A percentile compares a stretch with the other conserved stretches of the same genome.
These are phyloP conservation scores for Rhysida immarginata DNA, from an alignment of 1,140 invertebrate species.

Conservation along the genomic window DNA sequence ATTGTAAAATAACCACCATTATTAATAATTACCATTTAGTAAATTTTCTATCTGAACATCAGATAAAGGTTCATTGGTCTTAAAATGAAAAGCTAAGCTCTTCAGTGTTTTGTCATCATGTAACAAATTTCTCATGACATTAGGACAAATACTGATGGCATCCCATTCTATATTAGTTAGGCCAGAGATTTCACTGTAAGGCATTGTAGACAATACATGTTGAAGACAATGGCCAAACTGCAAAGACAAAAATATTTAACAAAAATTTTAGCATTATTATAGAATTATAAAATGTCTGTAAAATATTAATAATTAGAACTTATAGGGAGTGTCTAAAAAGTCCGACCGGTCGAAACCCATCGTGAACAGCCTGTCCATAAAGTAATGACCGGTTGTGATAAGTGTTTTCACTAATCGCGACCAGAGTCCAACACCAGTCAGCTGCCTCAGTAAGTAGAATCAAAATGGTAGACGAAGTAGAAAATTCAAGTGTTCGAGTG, in stretches of 20 bases:
- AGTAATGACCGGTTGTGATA: too few species aligned
- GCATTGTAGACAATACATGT: slow-evolving; percentile 58
- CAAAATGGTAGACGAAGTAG: too few species aligned
- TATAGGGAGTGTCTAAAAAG: too few species aligned
- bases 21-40: slow-evolving; percentile 24
- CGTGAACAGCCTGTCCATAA: too few species aligned
- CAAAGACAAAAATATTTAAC: slow-evolving; percentile 12
- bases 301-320: too few species aligned
- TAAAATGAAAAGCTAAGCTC: slow-evolving; percentile 52
- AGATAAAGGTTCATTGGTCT: slow-evolving; percentile 51
- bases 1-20: not conserved
- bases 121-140: slow-evolving; percentile 68
- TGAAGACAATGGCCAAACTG: slow-evolving; percentile 70
- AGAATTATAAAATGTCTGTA: too few species aligned
- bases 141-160: slow-evolving; percentile 55
- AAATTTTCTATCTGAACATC: slow-evolving; percentile 46
- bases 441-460: too few species aligned
- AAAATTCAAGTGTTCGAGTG: too few species aligned
- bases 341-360: too few species aligned
- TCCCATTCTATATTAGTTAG: slow-evolving; percentile 83
- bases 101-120: slow-evolving; percentile 49
- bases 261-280: too few species aligned
- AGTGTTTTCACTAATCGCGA: too few species aligned
- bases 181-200: slow-evolving; percentile 67
- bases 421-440: too few species aligned